phyloP scores from a whole-genome alignment of 2,797 vertebrate genomes.

The Sternotherus odoratus region DNA sequence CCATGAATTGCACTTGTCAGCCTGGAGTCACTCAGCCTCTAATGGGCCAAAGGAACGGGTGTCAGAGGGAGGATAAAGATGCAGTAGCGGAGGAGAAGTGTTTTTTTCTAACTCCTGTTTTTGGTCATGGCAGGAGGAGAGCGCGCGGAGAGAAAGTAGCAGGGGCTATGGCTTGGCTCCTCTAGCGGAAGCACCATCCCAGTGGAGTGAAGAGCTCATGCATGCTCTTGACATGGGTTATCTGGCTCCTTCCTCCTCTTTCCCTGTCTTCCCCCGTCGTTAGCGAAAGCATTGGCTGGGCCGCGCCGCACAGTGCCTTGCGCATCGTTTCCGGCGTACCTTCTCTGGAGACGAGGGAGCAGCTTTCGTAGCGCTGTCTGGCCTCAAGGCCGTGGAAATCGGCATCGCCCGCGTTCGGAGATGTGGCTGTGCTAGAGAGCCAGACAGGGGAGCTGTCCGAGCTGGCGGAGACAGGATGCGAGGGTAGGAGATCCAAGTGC shows the following conservation, averaged over 20 bases:
- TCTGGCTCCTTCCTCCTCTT: not conserved
- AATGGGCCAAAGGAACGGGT: not conserved
- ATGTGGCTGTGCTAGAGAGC: not conserved
- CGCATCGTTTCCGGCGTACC: fast-evolving
- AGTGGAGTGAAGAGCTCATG: not conserved
- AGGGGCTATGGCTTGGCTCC: not conserved
- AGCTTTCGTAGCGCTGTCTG: not conserved
- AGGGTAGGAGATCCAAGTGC: not conserved
- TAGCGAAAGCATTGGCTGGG: not conserved
- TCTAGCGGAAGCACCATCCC: not conserved
- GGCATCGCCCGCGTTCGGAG: not conserved
- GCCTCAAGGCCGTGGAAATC: not conserved
- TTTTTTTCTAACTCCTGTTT: not conserved
- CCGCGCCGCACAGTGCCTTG: fast-evolving
- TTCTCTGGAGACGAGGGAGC: not conserved
- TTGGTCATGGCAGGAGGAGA: fast-evolving
- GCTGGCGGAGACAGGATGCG: not conserved
- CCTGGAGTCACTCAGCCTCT: not conserved
- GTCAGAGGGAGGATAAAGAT: not conserved
- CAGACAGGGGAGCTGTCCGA: not conserved
- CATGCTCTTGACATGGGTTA: too few species aligned
- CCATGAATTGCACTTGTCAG: not conserved
- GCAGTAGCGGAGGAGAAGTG: not conserved
- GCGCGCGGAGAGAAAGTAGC: not conserved
- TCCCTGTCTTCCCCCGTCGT: not conserved